Base-by-base conservation (phyloP, 2,797 vertebrate genomes). In the Bovichtus variegatus region DNA sequence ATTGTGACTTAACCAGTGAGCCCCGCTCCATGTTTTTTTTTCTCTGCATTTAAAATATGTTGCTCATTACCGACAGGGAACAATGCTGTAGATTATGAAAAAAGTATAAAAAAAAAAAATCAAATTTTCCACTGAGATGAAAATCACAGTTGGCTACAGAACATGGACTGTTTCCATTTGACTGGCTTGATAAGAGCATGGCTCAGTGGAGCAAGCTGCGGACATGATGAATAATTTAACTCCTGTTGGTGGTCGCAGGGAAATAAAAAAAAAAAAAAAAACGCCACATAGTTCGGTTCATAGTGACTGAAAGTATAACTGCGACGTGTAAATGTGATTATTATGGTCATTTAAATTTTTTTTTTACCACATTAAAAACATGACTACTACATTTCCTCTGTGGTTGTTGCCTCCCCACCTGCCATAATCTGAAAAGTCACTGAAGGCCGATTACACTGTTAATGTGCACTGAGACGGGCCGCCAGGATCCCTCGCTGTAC, bases 261-360 rank as follows among this genome's bases (percentile, higher is more conserved):
- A n/a, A n/a, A n/a, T n/a, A 40, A 29, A 31, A 15, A 1, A n/a
- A 27, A 10, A 10, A 0, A 23, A 50, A 40, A 27, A 61, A 34
- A 15, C 1, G 5, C 5, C 21, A 21, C 38, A 62, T 71, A 58
- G 64, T 27, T 23, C 38, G 11, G 16, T n/a, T n/a, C n/a, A n/a
- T n/a, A 18, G 34, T 70, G 46, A 71, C n/a, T 2, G 5, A 59
- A 40, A 19, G 31, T 61, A 38, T 46, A 34, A 63, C 11, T n/a
- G n/a, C n/a, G n/a, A n/a, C 4, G 31, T 53, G 47, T 55, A 38
- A 87, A 83, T 63, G n/a, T 58, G 68, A 84, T 82, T 82, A 54
- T 19, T 44, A 49, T 61, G 60, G 60, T 41, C 38, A 50, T 76
- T 83, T 74, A 25, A 68, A 71, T 74, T 64, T 5, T 10, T 66